Evolutionary conservation across 2,888 invertebrate genomes (phyloP), one percentile per base, ranked within the genome.

Genomic region (Pteria penguin): DNA sequence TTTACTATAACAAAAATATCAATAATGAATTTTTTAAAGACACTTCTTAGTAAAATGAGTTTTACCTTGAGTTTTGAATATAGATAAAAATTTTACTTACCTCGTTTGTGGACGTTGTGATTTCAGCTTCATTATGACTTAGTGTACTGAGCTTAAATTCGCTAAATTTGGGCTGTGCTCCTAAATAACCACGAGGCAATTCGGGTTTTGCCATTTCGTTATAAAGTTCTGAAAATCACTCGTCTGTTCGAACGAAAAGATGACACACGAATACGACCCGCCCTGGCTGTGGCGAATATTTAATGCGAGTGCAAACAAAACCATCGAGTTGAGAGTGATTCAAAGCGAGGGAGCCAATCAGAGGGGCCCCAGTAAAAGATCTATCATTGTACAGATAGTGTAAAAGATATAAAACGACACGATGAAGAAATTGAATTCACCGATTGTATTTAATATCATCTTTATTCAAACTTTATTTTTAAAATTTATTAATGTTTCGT

Each of bases 141-240:
- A 84, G 57, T 1, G 83, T 80, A 36, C 81, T 79, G 54, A 89
- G 77, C 27, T 84, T 82, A 29, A 87, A 77, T 14, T 88, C 86
- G 11, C 57, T 61, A 67, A 89, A 89, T 76, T 87, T 88, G 11
- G 86, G 86, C 79, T 89, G 89, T 22, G 82, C 72, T 27, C 89
- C 89, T 66, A 89, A 77, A 69, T 88, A 89, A 1, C 88, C 88
- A 1, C 82, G 66, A 32, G 88, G 88, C 45, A 89, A 63, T 1
- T 87, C 85, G 58, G 87, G 89, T 27, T 71, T 75, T 31, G 84
- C 76, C 86, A 84, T 86, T 27, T 45, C 14, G 24, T 55, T 31
- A 22, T 11, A 72, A 29, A 32, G 5, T 11, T 32, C 31, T 57
- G 24, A 31, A n/a, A 11, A 8, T n/a, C 60, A 11, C 60, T 4